A percentile compares a stretch with the other conserved stretches of the same genome.
Evolutionary conservation across 2,888 invertebrate species (phyloP).

Genomic region (Macrophya alboannulata): DNA sequence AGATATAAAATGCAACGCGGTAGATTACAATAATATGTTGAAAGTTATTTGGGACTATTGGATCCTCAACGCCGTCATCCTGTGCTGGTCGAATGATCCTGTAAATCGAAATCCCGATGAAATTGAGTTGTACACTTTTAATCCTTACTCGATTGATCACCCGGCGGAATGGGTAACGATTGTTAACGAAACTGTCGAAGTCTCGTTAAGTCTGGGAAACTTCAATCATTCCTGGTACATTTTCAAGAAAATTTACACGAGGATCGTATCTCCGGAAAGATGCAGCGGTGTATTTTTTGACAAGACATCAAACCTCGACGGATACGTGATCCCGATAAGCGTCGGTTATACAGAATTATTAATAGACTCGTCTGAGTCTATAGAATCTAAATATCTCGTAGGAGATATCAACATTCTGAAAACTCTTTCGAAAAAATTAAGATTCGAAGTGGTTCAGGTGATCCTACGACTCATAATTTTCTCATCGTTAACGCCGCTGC

Average conservation of each 20-base stretch:
- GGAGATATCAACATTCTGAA: not conserved
- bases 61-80: not conserved
- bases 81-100: not conserved
- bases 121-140: conserved; percentile 15
- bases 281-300: conserved; percentile 20
- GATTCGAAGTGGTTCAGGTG: not conserved
- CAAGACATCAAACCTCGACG: conserved; percentile 32
- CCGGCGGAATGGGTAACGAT: not conserved
- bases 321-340: conserved; percentile 33
- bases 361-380: not conserved
- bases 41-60: not conserved
- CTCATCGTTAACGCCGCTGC: not conserved
- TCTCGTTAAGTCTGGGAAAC: not conserved
- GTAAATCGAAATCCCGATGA: not conserved
- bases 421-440: not conserved
- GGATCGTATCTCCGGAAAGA: not conserved
- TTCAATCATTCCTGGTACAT: conserved; percentile 32
- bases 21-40: not conserved
- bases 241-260: not conserved
- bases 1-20: not conserved
- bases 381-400: not conserved
- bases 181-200: conserved; percentile 22
- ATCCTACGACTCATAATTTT: not conserved
- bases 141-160: not conserved
- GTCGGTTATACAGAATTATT: not conserved